phyloP scores from a whole-genome alignment of 2,797 vertebrate genomes.

The Cuculus canorus region DNA sequence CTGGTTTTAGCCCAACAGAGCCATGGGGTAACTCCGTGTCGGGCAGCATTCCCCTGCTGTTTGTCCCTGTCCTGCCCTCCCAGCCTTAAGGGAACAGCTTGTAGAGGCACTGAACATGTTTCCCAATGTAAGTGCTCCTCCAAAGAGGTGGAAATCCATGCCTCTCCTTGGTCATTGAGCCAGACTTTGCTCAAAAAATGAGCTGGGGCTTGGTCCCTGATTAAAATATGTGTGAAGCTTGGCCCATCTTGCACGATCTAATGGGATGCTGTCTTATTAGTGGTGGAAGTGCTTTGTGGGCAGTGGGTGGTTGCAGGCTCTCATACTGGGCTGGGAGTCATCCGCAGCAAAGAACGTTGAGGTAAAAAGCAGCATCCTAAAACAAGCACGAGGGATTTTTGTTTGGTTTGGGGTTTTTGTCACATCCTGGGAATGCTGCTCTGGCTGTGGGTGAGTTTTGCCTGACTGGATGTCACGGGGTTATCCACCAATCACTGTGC shows the following conservation, averaged over 20 bases:
- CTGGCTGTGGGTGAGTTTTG: background rate
- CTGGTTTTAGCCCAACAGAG: background rate
- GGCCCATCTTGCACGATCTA: background rate
- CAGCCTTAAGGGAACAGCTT: background rate
- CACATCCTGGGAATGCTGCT: background rate
- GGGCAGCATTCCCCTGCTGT: no score
- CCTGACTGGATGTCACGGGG: background rate
- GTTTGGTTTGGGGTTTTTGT: background rate
- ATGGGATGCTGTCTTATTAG: accelerated
- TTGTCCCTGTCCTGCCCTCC: background rate
- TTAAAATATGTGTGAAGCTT: accelerated
- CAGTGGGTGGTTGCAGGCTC: background rate
- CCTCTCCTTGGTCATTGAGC: background rate
- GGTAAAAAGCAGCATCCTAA: background rate
- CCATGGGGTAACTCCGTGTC: background rate
- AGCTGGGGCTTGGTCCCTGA: background rate
- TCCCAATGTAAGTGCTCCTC: background rate
- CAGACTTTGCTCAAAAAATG: background rate
- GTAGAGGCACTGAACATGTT: background rate
- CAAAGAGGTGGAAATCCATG: background rate
- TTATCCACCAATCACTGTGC: background rate
- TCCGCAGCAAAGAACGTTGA: background rate
- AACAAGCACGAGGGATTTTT: background rate
- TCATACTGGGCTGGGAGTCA: background rate
- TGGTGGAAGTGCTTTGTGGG: background rate